These are phyloP conservation scores for Chaenodraco wilsoni DNA, from an alignment of 2,797 vertebrate genomes.

Conservation along the genomic window DNA sequence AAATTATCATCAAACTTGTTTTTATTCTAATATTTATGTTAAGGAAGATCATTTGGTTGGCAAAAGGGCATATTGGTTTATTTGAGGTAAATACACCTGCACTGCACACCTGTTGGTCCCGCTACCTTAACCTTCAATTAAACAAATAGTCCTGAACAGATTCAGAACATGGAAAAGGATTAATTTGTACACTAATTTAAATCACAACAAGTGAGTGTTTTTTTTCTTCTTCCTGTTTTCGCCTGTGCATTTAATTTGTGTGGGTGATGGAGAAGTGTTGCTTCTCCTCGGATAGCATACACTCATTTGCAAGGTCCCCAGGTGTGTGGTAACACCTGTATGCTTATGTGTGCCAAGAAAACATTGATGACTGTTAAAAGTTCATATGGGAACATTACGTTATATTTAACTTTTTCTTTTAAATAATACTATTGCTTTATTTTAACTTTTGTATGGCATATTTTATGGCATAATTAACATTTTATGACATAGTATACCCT, in stretches of 20 bases:
- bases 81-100: conserved; percentile 17
- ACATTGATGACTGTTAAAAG: neutral
- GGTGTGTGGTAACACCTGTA: neutral
- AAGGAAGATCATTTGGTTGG: neutral
- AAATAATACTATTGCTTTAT: too few relatives aligned
- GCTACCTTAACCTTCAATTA: neutral
- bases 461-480: too few relatives aligned
- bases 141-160: neutral
- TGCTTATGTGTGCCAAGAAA: conserved; percentile 10
- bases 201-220: neutral
- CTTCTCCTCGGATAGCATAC: neutral
- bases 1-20: neutral
- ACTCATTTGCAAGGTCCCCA: neutral
- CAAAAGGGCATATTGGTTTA: neutral
- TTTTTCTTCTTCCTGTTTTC: neutral
- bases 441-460: too few relatives aligned
- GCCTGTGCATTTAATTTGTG: neutral
- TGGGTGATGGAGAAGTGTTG: neutral
- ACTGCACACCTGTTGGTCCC: conserved; percentile 42
- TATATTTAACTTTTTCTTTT: conserved; percentile 22
- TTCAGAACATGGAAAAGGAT: neutral
- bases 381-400: conserved; percentile 13
- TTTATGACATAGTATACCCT: too few relatives aligned
- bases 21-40: neutral
- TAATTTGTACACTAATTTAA: neutral